Evolutionary conservation across 2,797 vertebrate species (phyloP).

Genomic region (Mus minutoides): DNA sequence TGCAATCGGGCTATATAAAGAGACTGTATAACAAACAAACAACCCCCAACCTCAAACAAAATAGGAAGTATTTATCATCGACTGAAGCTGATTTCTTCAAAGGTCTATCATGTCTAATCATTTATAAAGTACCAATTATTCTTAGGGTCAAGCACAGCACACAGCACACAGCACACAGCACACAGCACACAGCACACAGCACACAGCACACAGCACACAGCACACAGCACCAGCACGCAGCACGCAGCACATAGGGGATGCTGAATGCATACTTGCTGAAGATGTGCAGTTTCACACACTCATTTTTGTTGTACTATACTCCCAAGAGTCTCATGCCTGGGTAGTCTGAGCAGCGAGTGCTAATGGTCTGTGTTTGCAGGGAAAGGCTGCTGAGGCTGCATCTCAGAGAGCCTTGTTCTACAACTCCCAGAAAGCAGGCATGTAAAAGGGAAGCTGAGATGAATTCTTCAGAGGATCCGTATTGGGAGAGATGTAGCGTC

Average conservation of each 20-base stretch:
- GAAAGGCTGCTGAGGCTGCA: background rate
- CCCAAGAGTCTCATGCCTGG: background rate
- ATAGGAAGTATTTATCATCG: background rate
- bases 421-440: background rate
- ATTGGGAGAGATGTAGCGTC: background rate
- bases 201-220: no score
- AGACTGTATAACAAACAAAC: background rate
- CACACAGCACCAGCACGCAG: no score
- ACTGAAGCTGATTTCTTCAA: slow-evolving; percentile 9
- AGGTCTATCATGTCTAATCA: background rate
- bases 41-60: background rate
- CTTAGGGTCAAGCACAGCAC: background rate
- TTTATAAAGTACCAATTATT: slow-evolving; percentile 27
- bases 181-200: no score
- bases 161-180: no score
- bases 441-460: background rate
- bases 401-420: background rate
- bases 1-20: background rate
- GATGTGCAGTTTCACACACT: background rate
- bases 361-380: background rate
- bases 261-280: background rate
- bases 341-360: background rate
- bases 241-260: no score
- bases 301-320: background rate
- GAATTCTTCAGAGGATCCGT: background rate